A percentile compares a stretch with the other conserved stretches of the same genome.
phyloP scores from a whole-genome alignment of 2,888 invertebrate genomes.

The Tetranychus truncatus region DNA sequence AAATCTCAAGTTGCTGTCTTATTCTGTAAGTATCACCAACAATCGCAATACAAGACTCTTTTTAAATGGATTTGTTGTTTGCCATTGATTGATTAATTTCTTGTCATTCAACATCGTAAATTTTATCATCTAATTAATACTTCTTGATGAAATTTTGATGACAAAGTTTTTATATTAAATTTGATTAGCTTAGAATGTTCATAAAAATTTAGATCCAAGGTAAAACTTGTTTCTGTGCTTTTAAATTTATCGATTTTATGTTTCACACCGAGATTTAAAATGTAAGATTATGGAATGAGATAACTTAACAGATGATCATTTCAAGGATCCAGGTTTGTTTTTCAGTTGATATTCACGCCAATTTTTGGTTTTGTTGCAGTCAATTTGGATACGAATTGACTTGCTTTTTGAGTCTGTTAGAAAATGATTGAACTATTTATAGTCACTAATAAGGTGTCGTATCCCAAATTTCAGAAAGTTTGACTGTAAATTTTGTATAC shows the following conservation, averaged over 20 bases:
- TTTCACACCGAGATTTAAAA: not conserved
- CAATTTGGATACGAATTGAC: not conserved
- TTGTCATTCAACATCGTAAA: too few relatives aligned
- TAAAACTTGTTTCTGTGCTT: not conserved
- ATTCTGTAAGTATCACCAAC: slow-evolving; percentile 54
- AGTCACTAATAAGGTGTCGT: not conserved
- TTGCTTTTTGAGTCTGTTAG: too few relatives aligned
- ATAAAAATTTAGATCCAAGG: too few relatives aligned
- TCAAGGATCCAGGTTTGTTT: too few relatives aligned
- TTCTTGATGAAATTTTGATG: slow-evolving; percentile 5
- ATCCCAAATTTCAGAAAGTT: too few relatives aligned
- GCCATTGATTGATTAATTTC: not conserved
- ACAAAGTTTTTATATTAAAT: not conserved
- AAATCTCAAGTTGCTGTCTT: slow-evolving; percentile 77
- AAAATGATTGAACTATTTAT: not conserved
- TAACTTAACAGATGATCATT: too few relatives aligned
- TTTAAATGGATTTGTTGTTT: not conserved
- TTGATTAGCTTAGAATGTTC: too few relatives aligned
- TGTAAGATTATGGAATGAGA: too few relatives aligned
- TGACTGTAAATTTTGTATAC: too few relatives aligned
- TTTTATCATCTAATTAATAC: not conserved
- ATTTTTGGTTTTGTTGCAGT: not conserved
- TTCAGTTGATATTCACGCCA: too few relatives aligned
- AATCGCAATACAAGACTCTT: not conserved
- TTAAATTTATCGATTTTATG: not conserved